Base-by-base conservation (phyloP, 2,888 invertebrate genomes). In the Tachystola acroxantha region DNA sequence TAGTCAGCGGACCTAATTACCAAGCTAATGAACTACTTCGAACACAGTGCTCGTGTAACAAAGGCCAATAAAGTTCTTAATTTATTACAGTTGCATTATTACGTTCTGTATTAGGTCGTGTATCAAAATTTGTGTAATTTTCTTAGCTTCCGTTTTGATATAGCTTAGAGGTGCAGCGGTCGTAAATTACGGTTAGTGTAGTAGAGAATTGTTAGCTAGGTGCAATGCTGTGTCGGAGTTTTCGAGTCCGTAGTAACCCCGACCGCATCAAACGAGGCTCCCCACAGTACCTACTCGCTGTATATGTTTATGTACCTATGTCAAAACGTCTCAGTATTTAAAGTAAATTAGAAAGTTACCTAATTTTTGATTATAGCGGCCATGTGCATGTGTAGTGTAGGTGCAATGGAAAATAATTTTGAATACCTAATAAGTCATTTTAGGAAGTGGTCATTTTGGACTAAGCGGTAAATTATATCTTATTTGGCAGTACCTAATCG, bases 11-110 rank as follows among this genome's bases (percentile, higher is more conserved):
- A 16, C 3, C 6, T 16, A 16, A 16, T 16, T 16, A 16, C 16
- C 16, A 3, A 16, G 16, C 3, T 16, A 16, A 3, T 6, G 3
- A 16, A 3, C 16, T 16, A 16, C 16, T 16, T 16, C 16, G 16
- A 16, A 16, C 16, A 16, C 16, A 6, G 28, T 10, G 31, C 19
- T 39, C 3, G 16, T 16, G 16, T 16, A 16, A 46, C 46, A 44
- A 44, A 44, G 35, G 46, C 45, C 36, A 34, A 40, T 49, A 46
- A 49, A 46, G 40, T 33, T 32, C 22, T 29, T 36, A 26, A 36
- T 38, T 42, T 42, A 42, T 33, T 35, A 31, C 37, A 37, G 32
- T 35, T 24, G 36, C 38, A 37, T 34, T 37, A 46, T 36, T 41
- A 38, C 38, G 31, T 10, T 9, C 16, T 26, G 19, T 26, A 14